Base-by-base conservation (phyloP, 2,797 vertebrate species). In the Coregonus sp. region DNA sequence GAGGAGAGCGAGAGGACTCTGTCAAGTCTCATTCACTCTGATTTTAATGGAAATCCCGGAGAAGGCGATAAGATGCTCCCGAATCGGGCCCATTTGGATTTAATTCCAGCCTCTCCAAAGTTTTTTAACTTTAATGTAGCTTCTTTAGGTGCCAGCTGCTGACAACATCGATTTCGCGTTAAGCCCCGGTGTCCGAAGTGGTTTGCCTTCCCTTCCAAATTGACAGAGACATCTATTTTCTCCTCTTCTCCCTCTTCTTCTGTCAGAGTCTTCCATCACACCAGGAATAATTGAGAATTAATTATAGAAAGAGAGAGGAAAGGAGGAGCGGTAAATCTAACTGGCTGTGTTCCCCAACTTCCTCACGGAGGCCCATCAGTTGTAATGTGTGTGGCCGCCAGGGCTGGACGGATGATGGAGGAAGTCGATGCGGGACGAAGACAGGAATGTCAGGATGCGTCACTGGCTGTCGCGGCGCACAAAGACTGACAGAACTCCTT, bases 101-200 rank as follows among this genome's bases (percentile, higher is more conserved):
- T 92, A 93, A 93, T 94, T 93, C 92, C 87, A 89, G 78, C 35
- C 88, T 91, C 90, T 90, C 89, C 85, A 86, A 93, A 93, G 90
- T 92, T 91, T 90, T 88, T 85, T 88, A 92, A 92, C 89, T 92
- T 94, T 92, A 94, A 92, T 91, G 88, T 74, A 86, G 84, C 86
- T 82, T 87, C 89, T 93, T 91, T 93, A 92, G 93, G 88, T 91
- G 91, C 89, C 89, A 90, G 89, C 81, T 86, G 89, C 92, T 94
- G 92, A 93, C 93, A 93, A 89, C 90, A 91, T 92, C 89, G 91
- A 93, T 94, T 93, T 92, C 86, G 89, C 90, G 93, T 91, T 89
- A 91, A 88, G 86, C 87, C 91, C 75, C 70, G 85, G 88, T 84
- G 88, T 93, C 91, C 89, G 82, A 88, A 76, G 83, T 89, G 84